These are phyloP conservation scores for Drosophila serrata DNA, from an alignment of 1,140 invertebrate species.

Conservation along the genomic window DNA sequence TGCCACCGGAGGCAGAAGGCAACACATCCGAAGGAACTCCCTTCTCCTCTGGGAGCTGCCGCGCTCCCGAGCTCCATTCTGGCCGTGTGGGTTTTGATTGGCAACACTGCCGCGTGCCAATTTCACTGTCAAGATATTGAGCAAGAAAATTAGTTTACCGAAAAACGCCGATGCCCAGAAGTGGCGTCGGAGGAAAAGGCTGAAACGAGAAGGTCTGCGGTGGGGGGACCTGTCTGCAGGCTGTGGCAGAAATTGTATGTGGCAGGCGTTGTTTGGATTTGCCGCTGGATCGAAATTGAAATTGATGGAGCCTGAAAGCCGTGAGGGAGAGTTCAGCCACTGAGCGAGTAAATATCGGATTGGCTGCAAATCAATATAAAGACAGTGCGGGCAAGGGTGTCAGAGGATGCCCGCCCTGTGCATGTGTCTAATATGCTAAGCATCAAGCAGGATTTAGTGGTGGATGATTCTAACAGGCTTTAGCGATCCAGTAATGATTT, in stretches of 20 bases:
- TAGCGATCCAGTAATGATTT: slow-evolving; percentile 51
- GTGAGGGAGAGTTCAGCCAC: slow-evolving; percentile 29
- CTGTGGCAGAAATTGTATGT: slow-evolving; percentile 75
- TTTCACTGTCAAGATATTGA: slow-evolving; percentile 85
- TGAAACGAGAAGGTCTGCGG: background rate
- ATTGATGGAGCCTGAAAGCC: slow-evolving; percentile 78
- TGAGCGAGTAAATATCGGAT: slow-evolving; percentile 41
- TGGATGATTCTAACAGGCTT: slow-evolving; percentile 33
- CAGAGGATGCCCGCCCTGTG: slow-evolving; percentile 27
- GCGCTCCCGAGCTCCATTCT: slow-evolving; percentile 2
- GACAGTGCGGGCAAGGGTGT: background rate
- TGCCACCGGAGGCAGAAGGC: slow-evolving; percentile 34
- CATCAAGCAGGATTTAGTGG: slow-evolving; percentile 72
- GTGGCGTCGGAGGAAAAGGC: background rate
- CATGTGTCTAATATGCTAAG: slow-evolving; percentile 80
- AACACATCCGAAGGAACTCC: slow-evolving; percentile 13
- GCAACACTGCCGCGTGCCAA: slow-evolving; percentile 78
- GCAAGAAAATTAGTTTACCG: slow-evolving; percentile 85
- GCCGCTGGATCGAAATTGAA: slow-evolving; percentile 79
- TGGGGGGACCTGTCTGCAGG: slow-evolving; percentile 53
- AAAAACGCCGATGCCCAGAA: slow-evolving; percentile 61
- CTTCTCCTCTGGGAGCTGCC: background rate
- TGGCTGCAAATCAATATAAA: slow-evolving; percentile 72
- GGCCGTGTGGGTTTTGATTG: slow-evolving; percentile 61
- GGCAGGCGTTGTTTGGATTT: slow-evolving; percentile 81